Evolutionary conservation across 2,113 vertebrate genomes (phyloP), one percentile per base, ranked within the genome.

Genomic region (Poeciliopsis retropinna): DNA sequence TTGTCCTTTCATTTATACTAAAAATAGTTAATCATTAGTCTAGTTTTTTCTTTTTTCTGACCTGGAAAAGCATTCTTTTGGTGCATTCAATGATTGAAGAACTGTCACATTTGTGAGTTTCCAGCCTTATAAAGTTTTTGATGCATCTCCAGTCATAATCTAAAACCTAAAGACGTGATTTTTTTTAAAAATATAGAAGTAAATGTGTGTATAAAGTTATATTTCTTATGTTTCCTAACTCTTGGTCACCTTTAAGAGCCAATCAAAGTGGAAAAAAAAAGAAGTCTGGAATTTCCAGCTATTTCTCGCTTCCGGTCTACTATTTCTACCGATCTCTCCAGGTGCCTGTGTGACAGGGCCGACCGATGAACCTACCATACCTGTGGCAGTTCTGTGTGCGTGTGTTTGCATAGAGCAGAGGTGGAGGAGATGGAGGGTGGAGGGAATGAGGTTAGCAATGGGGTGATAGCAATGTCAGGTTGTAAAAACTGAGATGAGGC

Each of bases 401-500:
- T 71, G 27, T 84, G 80, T 82, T 76, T 84, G 82, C 78, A 76
- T 13, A 25, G 60, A 22, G 70, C 65, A 57, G 74, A 67, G 73
- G 41, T 47, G 37, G 65, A 57, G 75, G 70, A 70, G 76, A 29
- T 13, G 65, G 70, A 72, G 83, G 37, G 85, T 60, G 85, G 71
- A 87, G 81, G 51, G 83, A 90, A 68, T 72, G 41, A 84, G 78
- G 87, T 84, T 92, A 88, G 84, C 90, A 75, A 78, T 90, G 90
- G 83, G 88, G 87, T 89, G 90, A 90, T 91, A 90, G 85, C 81
- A 88, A 92, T 93, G 90, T 93, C 91, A 91, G 89, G 89, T 91
- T 89, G 89, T 93, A 91, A 92, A 91, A 92, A 81, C 47, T 93
- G 92, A 92, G 90, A 91, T 86, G 92, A 92, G 90, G 87, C 85